phyloP scores from a whole-genome alignment of 35 echinoderm and acorn worm genomes.

The Ophioderma brevispina region DNA sequence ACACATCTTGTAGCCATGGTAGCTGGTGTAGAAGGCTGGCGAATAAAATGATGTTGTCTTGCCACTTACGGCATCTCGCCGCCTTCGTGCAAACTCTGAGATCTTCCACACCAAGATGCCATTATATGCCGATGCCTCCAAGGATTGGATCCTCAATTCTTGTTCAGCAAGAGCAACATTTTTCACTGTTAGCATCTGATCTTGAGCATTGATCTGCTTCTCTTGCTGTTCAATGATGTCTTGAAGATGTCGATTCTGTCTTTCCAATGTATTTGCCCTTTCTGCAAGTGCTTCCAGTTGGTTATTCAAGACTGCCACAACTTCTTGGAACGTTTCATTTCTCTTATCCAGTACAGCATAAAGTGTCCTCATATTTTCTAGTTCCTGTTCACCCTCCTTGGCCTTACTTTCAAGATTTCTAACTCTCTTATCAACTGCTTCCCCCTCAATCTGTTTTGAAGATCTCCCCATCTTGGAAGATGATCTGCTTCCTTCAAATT shows the following conservation, averaged over 20 bases:
- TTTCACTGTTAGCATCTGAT: slow-evolving; percentile 39
- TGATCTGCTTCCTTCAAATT: not conserved
- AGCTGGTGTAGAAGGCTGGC: too few species aligned
- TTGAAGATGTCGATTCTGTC: slow-evolving; percentile 21
- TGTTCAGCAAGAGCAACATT: slow-evolving; percentile 36
- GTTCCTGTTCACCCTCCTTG: not conserved
- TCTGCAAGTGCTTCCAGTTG: slow-evolving; percentile 14
- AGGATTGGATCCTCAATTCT: slow-evolving; percentile 28
- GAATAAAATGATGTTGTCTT: slow-evolving; percentile 49
- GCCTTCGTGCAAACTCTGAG: not conserved
- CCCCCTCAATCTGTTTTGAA: not conserved
- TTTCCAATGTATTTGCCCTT: not conserved
- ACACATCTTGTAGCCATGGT: too few species aligned
- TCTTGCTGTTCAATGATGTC: slow-evolving; percentile 36
- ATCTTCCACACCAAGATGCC: slow-evolving; percentile 31
- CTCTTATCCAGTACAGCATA: too few species aligned
- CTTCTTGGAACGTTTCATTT: too few species aligned
- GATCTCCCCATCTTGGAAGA: not conserved
- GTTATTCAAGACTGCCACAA: too few species aligned
- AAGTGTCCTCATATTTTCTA: not conserved
- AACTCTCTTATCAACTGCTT: not conserved
- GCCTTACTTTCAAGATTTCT: not conserved
- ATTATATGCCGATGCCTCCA: slow-evolving; percentile 17
- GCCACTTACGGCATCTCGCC: slow-evolving; percentile 15
- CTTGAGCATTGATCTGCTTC: not conserved